Conservation (phyloP, 2,797 vertebrate genomes). For the Sebastes flavidus region DNA sequence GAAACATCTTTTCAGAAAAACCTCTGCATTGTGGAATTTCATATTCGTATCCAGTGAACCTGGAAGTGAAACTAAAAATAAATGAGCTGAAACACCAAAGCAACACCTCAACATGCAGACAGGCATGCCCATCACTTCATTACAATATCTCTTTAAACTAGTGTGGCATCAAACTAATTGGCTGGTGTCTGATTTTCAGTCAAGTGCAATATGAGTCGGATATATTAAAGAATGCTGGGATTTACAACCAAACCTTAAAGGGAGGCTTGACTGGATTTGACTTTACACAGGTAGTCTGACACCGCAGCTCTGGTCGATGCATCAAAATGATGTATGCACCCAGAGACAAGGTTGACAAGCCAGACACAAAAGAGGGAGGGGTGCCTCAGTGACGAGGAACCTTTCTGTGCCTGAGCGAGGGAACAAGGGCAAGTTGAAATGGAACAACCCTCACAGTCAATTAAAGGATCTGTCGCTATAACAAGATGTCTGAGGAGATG, state of each 20-base stretch:
- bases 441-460: not conserved
- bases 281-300: not conserved
- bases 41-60: not conserved
- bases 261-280: not conserved
- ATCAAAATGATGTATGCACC: conserved; percentile 5
- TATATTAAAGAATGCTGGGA: not conserved
- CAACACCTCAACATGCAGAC: not conserved
- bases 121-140: not conserved
- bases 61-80: conserved; percentile 1
- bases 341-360: not conserved
- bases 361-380: not conserved
- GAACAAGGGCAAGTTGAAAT: not conserved
- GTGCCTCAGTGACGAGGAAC: not conserved
- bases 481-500: not conserved
- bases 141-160: not conserved
- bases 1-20: not conserved
- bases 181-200: not conserved
- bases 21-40: not conserved
- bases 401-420: not conserved
- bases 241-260: not conserved
- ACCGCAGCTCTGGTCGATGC: not conserved
- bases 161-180: not conserved
- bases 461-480: not conserved
- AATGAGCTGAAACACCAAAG: not conserved
- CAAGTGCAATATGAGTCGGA: not conserved